Conservation (phyloP, 2,797 vertebrate genomes). For the Anableps anableps region DNA sequence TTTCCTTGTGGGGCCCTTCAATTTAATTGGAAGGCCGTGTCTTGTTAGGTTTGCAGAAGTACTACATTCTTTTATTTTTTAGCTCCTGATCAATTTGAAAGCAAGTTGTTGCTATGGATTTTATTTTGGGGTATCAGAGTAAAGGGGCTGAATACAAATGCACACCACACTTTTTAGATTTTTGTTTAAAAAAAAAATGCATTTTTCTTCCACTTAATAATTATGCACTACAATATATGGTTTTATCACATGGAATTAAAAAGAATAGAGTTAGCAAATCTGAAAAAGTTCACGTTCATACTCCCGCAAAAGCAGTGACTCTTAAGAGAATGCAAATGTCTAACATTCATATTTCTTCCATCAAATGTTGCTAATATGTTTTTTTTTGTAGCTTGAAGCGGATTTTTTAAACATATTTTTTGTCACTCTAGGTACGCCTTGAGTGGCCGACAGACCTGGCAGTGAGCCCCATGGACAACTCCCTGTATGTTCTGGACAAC, state of each 20-base stretch:
- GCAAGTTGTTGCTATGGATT: too few species aligned
- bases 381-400: conserved; percentile 37
- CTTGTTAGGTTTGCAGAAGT: too few species aligned
- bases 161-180: too few species aligned
- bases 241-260: neutral
- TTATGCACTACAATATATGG: neutral
- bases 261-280: neutral
- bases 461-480: conserved; percentile 97
- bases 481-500: conserved; percentile 95
- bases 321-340: neutral
- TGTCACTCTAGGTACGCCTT: conserved; percentile 87
- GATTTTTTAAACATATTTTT: conserved; percentile 39
- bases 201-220: too few species aligned
- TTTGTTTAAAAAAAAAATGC: too few species aligned
- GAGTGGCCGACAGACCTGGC: conserved; percentile 98
- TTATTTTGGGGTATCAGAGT: neutral
- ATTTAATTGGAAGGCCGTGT: too few species aligned
- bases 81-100: too few species aligned
- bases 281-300: neutral
- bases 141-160: neutral
- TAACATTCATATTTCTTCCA: too few species aligned
- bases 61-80: too few species aligned
- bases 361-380: neutral
- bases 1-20: too few species aligned
- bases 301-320: neutral